Evolutionary conservation across 64 coral and sea anemone genomes (phyloP).

Genomic region (Montipora capricornis): DNA sequence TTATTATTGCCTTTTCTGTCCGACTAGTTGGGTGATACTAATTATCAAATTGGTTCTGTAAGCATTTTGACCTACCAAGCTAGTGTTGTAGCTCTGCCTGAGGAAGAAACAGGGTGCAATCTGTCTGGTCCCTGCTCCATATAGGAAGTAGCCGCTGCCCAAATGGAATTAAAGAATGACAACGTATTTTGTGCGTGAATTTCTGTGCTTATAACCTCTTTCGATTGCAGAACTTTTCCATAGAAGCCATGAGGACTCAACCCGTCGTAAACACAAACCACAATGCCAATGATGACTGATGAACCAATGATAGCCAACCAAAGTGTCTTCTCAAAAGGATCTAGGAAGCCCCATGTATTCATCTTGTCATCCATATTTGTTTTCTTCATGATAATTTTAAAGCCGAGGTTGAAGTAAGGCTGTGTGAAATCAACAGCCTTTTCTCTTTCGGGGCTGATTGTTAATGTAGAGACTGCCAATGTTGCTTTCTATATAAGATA

Average conservation of each 20-base stretch:
- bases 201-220: slow-evolving; percentile 41
- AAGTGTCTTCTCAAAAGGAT: slow-evolving; percentile 81
- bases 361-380: slow-evolving; percentile 25
- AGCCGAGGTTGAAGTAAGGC: slow-evolving; percentile 84
- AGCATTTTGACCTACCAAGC: slow-evolving; percentile 49
- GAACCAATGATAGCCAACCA: slow-evolving; percentile 75
- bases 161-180: slow-evolving; percentile 74
- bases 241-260: slow-evolving; percentile 82
- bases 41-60: no score
- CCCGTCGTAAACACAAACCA: slow-evolving; percentile 76
- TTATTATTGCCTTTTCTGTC: no score
- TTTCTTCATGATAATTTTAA: slow-evolving; percentile 84
- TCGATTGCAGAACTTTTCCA: slow-evolving; percentile 71
- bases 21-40: no score
- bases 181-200: slow-evolving; percentile 56
- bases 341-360: slow-evolving; percentile 85
- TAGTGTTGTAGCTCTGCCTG: slow-evolving; percentile 66
- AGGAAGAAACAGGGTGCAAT: slow-evolving; percentile 71
- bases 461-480: slow-evolving; percentile 79
- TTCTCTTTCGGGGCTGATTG: slow-evolving; percentile 80
- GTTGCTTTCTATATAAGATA: slow-evolving; percentile 64
- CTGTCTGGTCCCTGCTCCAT: slow-evolving; percentile 71
- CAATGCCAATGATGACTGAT: slow-evolving; percentile 69
- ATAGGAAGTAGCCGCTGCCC: slow-evolving; percentile 75
- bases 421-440: slow-evolving; percentile 86